Evolutionary conservation across 92 coral and sea anemone species (phyloP).

Genomic region (Phenganax subtilis): DNA sequence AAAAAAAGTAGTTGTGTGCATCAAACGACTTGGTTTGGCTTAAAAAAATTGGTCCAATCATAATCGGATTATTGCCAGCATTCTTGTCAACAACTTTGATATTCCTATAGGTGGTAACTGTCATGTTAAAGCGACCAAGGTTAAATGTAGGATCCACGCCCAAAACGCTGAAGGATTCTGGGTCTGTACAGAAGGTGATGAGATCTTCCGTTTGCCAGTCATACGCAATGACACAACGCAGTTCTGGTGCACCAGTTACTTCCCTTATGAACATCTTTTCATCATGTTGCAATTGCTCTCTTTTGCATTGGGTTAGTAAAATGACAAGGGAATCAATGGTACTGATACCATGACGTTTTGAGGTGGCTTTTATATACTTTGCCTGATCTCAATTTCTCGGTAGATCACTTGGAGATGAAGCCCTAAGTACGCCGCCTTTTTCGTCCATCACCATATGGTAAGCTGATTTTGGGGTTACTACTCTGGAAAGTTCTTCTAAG

Average conservation of each 20-base stretch:
- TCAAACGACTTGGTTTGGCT: conserved; percentile 51
- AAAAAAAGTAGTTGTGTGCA: conserved; percentile 51
- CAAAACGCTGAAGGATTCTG: conserved; percentile 30
- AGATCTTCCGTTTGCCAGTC: conserved; percentile 49
- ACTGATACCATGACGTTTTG: no score
- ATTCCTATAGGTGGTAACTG: conserved; percentile 43
- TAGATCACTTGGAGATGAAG: conserved; percentile 24
- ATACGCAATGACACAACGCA: conserved; percentile 49
- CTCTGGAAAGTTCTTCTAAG: background rate
- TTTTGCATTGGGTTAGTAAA: no score
- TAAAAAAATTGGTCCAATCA: conserved; percentile 52
- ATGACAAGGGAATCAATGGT: background rate
- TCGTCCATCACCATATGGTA: background rate
- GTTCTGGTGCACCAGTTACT: conserved; percentile 60
- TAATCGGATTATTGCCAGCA: conserved; percentile 43
- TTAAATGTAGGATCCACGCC: conserved; percentile 54
- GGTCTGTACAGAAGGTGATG: conserved; percentile 48
- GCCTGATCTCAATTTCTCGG: background rate
- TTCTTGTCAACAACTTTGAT: conserved; percentile 35
- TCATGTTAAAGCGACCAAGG: conserved; percentile 47
- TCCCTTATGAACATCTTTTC: no score
- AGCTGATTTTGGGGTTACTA: background rate
- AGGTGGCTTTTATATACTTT: no score
- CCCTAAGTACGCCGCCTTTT: background rate
- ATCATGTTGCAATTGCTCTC: no score